Conservation (phyloP, 2,888 invertebrate species). For the Pherbina coryleti region DNA sequence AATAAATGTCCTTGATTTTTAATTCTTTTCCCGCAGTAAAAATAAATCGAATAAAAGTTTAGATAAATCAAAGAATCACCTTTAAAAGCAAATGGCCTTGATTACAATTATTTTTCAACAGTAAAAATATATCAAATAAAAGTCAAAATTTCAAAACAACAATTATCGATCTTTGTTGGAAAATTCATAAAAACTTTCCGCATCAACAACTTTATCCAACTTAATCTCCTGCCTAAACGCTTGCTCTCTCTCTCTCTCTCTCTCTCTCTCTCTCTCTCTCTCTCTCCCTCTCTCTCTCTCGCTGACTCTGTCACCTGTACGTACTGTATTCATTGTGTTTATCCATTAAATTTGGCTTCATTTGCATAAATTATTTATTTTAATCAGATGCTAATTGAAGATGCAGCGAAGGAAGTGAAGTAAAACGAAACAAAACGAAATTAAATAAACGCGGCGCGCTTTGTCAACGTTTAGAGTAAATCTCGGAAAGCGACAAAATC, state of each 20-base stretch:
- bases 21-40: too few species aligned
- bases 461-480: too few species aligned
- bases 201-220: neutral
- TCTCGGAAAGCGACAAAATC: too few species aligned
- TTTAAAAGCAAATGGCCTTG: too few species aligned
- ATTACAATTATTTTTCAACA: too few species aligned
- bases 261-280: neutral
- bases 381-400: constrained; percentile 40
- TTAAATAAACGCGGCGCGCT: neutral
- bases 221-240: neutral
- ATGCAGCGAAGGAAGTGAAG: neutral
- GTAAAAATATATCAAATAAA: too few species aligned
- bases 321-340: neutral
- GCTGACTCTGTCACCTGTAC: neutral
- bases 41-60: too few species aligned
- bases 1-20: too few species aligned
- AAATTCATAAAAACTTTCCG: neutral
- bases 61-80: too few species aligned
- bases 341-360: constrained; percentile 26
- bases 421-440: neutral
- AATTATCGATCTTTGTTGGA: neutral
- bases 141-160: neutral
- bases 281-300: neutral
- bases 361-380: constrained; percentile 38
- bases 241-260: neutral